Evolutionary conservation across 2,888 invertebrate genomes (phyloP).

Genomic region (Metalampra italica): DNA sequence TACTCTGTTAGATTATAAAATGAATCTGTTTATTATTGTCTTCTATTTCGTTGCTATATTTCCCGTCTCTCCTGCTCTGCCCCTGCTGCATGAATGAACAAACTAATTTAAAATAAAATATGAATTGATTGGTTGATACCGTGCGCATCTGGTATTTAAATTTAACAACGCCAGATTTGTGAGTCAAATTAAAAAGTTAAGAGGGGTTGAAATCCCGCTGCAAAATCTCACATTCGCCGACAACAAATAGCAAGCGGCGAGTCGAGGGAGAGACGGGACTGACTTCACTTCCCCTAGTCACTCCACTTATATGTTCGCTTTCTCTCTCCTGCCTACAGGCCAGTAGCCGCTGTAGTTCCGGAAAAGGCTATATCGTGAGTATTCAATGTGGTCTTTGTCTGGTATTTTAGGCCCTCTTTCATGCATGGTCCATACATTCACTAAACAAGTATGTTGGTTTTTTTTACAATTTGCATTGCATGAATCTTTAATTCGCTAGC

Average conservation of each 20-base stretch:
- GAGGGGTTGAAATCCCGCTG: constrained; percentile 16
- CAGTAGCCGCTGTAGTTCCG: constrained; percentile 95
- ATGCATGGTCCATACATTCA: constrained; percentile 37
- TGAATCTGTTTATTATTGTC: constrained; percentile 23
- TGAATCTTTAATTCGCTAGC: background rate
- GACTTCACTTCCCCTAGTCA: constrained; percentile 59
- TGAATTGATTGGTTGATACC: background rate
- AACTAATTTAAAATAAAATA: no score
- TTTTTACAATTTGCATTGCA: background rate
- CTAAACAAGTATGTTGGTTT: constrained; percentile 8
- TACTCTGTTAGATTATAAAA: constrained; percentile 42
- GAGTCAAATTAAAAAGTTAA: constrained; percentile 20
- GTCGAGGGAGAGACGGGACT: constrained; percentile 57
- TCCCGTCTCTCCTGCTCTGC: constrained; percentile 43
- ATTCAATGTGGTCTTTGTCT: constrained; percentile 70
- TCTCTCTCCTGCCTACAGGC: constrained; percentile 84
- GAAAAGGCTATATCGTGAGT: constrained; percentile 97
- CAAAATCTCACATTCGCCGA: constrained; percentile 21
- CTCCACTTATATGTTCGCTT: constrained; percentile 77
- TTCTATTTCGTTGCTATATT: constrained; percentile 48
- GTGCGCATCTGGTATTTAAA: constrained; percentile 12
- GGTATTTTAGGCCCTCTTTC: constrained; percentile 37
- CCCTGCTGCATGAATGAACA: no score
- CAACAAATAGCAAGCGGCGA: constrained; percentile 23
- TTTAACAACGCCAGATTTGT: constrained; percentile 15